Evolutionary conservation across 1,140 invertebrate genomes (phyloP), one percentile per base, ranked within the genome.

Genomic region (Matsumurasca onukii): DNA sequence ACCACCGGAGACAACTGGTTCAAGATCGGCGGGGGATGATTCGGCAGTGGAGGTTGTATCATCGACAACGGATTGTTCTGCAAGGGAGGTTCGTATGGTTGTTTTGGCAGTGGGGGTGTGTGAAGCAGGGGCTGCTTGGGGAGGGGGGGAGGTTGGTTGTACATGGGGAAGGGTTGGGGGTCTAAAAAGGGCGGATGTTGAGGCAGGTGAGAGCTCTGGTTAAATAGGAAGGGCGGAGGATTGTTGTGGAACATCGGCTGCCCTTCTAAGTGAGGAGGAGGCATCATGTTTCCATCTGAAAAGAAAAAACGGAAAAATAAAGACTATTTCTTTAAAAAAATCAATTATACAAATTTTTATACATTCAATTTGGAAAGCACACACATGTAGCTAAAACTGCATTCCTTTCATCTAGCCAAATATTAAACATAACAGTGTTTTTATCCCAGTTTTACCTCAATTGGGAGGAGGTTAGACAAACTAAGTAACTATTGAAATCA

Each of bases 111-210:
- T n/a, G 61, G 61, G n/a, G 61, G 61, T 13, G 55, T 59, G 15
- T 27, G 49, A 13, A 52, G 49, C 49, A 52, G 48, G 13, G 30
- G 62, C 22, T 63, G 63, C 3, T 31, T 30, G 20, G 22, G 45
- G 20, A 63, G 27, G 5, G 30, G 34, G 20, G 39, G 52, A 63
- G 76, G 62, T 45, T 73, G 76, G 68, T 69, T 52, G 20, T 63
- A 68, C 57, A 70, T 12, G 13, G 3, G 9, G 55, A 1, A 24
- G 15, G 30, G 66, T 27, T 45, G 31, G 31, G 31, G 27, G 29
- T 39, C 31, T 22, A 66, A 17, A 55, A 59, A 61, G 12, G 31
- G 55, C 1, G 30, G 66, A 57, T 22, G 51, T 34, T 31, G 66
- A 51, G 17, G 51, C 5, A 29, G 25, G n/a, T 15, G 65, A 34